These are phyloP conservation scores for Stictocephala bisonia DNA, from an alignment of 2,888 invertebrate genomes.

Conservation along the genomic window DNA sequence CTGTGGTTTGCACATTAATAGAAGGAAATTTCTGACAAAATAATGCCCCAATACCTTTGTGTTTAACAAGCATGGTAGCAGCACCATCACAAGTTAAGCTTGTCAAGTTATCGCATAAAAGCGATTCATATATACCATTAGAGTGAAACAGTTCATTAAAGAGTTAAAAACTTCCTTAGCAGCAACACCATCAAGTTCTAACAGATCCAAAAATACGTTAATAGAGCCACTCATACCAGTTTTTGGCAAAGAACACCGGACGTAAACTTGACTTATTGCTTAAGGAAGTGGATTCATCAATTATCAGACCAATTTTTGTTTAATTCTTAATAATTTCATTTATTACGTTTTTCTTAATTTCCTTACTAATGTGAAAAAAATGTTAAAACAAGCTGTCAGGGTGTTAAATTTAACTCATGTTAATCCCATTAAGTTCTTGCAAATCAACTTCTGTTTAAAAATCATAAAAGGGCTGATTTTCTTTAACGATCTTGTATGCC, in stretches of 20 bases:
- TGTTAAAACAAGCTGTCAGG: no score
- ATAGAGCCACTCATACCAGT: slow-evolving; percentile 20
- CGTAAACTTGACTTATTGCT: slow-evolving; percentile 35
- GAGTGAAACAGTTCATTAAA: slow-evolving; percentile 27
- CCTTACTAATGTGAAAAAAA: slow-evolving; percentile 49
- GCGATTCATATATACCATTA: slow-evolving; percentile 31
- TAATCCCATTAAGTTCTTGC: slow-evolving; percentile 47
- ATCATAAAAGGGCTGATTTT: slow-evolving; percentile 24
- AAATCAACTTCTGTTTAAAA: slow-evolving; percentile 51
- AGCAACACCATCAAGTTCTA: slow-evolving; percentile 39
- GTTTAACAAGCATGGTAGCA: slow-evolving; percentile 14
- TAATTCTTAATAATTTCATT: neutral
- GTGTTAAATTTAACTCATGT: slow-evolving; percentile 41
- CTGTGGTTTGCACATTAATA: slow-evolving; percentile 5
- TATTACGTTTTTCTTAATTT: slow-evolving; percentile 33
- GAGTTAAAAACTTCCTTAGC: slow-evolving; percentile 29
- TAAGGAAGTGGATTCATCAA: slow-evolving; percentile 31
- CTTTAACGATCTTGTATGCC: slow-evolving; percentile 23
- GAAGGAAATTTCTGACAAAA: neutral
- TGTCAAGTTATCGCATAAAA: no score
- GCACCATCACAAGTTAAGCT: slow-evolving; percentile 15
- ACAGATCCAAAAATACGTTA: slow-evolving; percentile 33
- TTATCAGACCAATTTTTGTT: slow-evolving; percentile 16
- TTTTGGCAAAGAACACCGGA: slow-evolving; percentile 30
- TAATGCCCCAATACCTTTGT: slow-evolving; percentile 16